These are phyloP conservation scores for Drosophila setifemur DNA, from an alignment of 1,140 invertebrate genomes.

Conservation along the genomic window DNA sequence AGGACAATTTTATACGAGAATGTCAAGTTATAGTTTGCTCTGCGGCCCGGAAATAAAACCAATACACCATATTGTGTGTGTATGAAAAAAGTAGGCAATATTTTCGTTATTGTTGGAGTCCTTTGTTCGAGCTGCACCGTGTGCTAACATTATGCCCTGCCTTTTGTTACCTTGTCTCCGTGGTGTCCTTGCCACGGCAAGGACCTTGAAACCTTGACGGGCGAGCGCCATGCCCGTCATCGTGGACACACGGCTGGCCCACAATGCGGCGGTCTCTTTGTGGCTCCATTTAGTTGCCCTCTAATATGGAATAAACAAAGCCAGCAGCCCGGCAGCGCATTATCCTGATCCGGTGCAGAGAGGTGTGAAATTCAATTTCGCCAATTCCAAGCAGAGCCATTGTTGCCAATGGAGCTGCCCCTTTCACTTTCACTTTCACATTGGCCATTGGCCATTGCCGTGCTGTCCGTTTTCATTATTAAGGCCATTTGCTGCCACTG, in stretches of 20 bases:
- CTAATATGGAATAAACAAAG: slow-evolving; percentile 56
- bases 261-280: slow-evolving; percentile 23
- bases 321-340: slow-evolving; percentile 22
- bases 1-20: slow-evolving; percentile 18
- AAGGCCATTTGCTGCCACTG: slow-evolving; percentile 41
- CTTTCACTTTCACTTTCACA: slow-evolving; percentile 20
- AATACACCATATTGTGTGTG: slow-evolving; percentile 18
- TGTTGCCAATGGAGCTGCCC: slow-evolving; percentile 35
- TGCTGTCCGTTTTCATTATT: slow-evolving; percentile 58
- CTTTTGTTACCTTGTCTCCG: slow-evolving; percentile 48
- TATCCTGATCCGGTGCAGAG: slow-evolving; percentile 55
- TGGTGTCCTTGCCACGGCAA: slow-evolving; percentile 15
- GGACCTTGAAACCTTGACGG: slow-evolving; percentile 37
- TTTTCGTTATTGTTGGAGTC: slow-evolving; percentile 37
- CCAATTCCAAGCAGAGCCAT: slow-evolving; percentile 50
- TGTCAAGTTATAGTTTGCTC: slow-evolving; percentile 46
- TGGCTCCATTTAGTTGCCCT: slow-evolving; percentile 36
- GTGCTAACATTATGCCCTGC: slow-evolving; percentile 26
- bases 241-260: background rate
- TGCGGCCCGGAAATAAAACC: slow-evolving; percentile 32
- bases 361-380: slow-evolving; percentile 72
- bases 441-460: slow-evolving; percentile 4
- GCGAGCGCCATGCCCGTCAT: too few species aligned
- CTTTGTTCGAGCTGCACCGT: slow-evolving; percentile 27
- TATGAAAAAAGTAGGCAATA: slow-evolving; percentile 29